Base-by-base conservation (phyloP, 2,797 vertebrate genomes). In the Lacerta agilis region DNA sequence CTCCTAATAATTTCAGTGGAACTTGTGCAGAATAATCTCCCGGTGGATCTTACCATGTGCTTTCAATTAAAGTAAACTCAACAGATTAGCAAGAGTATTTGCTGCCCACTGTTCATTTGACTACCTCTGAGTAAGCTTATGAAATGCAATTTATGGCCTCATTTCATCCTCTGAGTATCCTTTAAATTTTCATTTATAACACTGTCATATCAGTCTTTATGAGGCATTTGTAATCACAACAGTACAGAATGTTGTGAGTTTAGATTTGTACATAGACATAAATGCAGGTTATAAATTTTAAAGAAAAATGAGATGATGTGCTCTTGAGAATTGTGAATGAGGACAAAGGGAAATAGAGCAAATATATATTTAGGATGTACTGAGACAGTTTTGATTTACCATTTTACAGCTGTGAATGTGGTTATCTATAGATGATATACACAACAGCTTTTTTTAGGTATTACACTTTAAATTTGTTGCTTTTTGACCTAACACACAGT, bases 21-120 rank as follows among this genome's bases (percentile, higher is more conserved):
- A 15, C 15, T 29, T 45, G 5, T 33, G 38, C 64, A 67, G 29
- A 64, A 58, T 27, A 58, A 38, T 3, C 41, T 29, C 25, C 38
- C 64, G 8, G n/a, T 49, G 66, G 82, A 36, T 41, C 45, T 15
- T 25, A 15, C 20, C 4, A 43, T 41, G 81, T 55, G 17, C 41
- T 33, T 76, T 80, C 69, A 67, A 61, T 83, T 79, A 55, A 64
- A 36, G 9, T 85, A 78, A 78, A 69, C 43, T 75, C 36, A 29
- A 85, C 41, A 69, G 43, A 86, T 45, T 88, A 90, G 76, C 23
- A 33, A 83, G 73, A 5, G 86, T 67, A 33, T 86, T 93, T 89
- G 91, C 1, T 1, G 55, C 73, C n/a, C 38, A 81, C 88, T 90
- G 80, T 38, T 75, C 89, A n/a, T 91, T 92, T 72, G 88, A 89